These are phyloP conservation scores for Drosophila atripex DNA, from an alignment of 2,888 invertebrate species.

Conservation along the genomic window DNA sequence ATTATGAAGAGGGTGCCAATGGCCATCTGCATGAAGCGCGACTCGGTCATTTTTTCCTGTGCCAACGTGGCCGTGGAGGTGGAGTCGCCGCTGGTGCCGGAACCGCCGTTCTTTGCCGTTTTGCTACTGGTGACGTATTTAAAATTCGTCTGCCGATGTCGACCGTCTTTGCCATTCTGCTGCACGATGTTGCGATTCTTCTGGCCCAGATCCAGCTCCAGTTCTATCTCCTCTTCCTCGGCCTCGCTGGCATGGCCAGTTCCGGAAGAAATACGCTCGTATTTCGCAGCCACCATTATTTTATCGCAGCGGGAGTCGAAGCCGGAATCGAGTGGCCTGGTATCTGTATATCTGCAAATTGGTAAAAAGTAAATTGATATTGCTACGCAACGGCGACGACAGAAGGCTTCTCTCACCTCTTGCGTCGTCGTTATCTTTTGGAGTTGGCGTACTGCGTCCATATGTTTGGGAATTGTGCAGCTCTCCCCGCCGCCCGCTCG, in stretches of 20 bases:
- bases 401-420: conserved; percentile 11
- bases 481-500: conserved; percentile 5
- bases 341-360: conserved; percentile 21
- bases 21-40: conserved; percentile 82
- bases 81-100: conserved; percentile 52
- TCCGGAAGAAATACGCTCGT: conserved; percentile 69
- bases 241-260: conserved; percentile 44
- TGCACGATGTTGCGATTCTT: conserved; percentile 28
- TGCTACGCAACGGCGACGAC: conserved; percentile 8
- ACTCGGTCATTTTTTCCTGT: conserved; percentile 50
- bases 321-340: conserved; percentile 1
- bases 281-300: conserved; percentile 73
- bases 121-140: conserved; percentile 48
- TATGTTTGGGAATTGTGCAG: conserved; percentile 31
- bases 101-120: conserved; percentile 6
- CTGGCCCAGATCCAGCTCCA: conserved; percentile 68
- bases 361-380: conserved; percentile 10
- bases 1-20: conserved; percentile 86
- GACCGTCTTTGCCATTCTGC: conserved; percentile 23
- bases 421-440: conserved; percentile 24
- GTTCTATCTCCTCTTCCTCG: conserved; percentile 78
- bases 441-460: conserved; percentile 36
- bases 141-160: conserved; percentile 54
- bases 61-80: conserved; percentile 45
- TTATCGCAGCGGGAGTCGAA: conserved; percentile 1